Evolutionary conservation across 2,113 vertebrate genomes (phyloP), one percentile per base, ranked within the genome.

Genomic region (Sphaerodactylus townsendi): DNA sequence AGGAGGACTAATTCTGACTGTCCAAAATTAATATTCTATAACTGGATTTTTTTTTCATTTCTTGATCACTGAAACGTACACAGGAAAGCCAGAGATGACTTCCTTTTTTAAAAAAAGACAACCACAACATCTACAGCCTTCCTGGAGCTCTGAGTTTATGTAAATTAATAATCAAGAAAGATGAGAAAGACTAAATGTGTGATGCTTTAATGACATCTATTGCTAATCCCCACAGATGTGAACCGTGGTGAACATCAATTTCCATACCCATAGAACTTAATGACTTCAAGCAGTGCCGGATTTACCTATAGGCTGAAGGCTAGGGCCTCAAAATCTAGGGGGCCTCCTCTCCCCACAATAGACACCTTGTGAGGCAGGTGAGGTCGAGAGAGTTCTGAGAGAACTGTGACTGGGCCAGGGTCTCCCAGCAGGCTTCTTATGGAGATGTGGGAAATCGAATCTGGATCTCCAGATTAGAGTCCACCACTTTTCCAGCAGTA

Each of bases 151-250:
- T 77, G 82, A 15, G 25, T 33, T 41, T 41, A 56, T 69, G 62
- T 25, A 84, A 77, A 84, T 84, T 53, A 56, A 84, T 69, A 77
- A 69, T 77, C 73, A 77, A 77, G 64, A 56, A 69, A 56, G 64
- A 84, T 77, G 46, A 77, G 66, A 84, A 68, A 44, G 48, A 77
- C 77, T 56, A 77, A 83, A 69, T 69, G 73, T 5, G 17, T 66
- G 46, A 77, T 77, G 73, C 41, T 84, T 69, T 70, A 69, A 84
- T 69, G 35, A 44, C 44, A 69, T 64, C 64, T 69, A 23, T 56
- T 41, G 62, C 48, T 77, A 53, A 84, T 77, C 46, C 25, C 35
- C 28, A 1, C 23, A 68, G 44, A 39, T 69, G 7, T 74, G 48
- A 50, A 75, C 81, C 50, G 4, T 48, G 23, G 44, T 21, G 19